These are phyloP conservation scores for Lasius fuliginosus DNA, from an alignment of 2,888 invertebrate species.

Conservation along the genomic window DNA sequence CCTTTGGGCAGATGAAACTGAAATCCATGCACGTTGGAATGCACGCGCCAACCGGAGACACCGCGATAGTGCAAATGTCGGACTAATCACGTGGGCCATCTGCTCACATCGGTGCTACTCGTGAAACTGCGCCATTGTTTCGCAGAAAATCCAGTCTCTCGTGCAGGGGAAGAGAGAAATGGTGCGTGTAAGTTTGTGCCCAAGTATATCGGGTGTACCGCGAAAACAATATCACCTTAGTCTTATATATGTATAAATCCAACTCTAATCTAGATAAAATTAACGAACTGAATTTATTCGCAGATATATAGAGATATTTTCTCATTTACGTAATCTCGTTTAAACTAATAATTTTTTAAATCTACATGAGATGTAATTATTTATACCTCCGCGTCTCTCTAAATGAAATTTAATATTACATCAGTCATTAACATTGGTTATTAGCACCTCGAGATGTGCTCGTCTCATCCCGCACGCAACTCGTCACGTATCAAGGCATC, in stretches of 20 bases:
- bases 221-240: background rate
- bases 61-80: constrained; percentile 76
- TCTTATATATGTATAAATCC: background rate
- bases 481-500: background rate
- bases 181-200: background rate
- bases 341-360: background rate
- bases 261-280: background rate
- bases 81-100: constrained; percentile 78
- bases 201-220: background rate
- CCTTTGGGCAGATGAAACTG: constrained; percentile 70
- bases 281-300: background rate
- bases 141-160: constrained; percentile 58
- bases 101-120: constrained; percentile 52
- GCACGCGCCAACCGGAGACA: constrained; percentile 74
- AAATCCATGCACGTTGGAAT: constrained; percentile 64
- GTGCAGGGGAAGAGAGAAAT: background rate
- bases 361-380: background rate
- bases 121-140: constrained; percentile 69
- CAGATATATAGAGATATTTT: background rate
- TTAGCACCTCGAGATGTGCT: background rate
- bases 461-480: background rate
- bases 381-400: background rate
- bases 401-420: background rate
- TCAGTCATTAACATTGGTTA: background rate
- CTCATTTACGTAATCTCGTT: background rate